Evolutionary conservation across 1,140 invertebrate genomes (phyloP), one percentile per base, ranked within the genome.

Genomic region (Pogonognathellus flavescens): DNA sequence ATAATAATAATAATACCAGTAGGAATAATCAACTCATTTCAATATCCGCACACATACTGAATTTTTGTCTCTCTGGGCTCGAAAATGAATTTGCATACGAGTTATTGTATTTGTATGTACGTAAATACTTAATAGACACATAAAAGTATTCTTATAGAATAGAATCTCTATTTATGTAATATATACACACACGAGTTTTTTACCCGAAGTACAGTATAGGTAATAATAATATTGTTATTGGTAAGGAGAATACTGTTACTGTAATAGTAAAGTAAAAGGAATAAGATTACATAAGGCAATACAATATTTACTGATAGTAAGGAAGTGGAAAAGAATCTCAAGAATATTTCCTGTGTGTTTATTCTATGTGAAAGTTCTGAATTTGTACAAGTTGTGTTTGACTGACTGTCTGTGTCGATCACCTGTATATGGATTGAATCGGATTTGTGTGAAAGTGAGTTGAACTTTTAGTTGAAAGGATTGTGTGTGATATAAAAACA

Each of bases 401-500:
- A 16, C 41, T 76, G 70, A 9, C 70, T 13, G 20, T 31, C 14
- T 41, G 70, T 76, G 70, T 50, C 25, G 14, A 18, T 76, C 31
- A 50, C 70, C 16, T 76, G 70, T 16, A 50, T 76, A 50, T 76
- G 41, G 62, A 66, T 66, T 66, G 10, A 13, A 31, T 66, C 22
- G 62, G 70, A 76, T 76, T 76, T 76, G 70, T 76, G 70, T 76
- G 70, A 76, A 76, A 76, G 70, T 76, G 70, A 76, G 70, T n/a
- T n/a, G n/a, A 76, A 76, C 62, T 66, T 62, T 41, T 76, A 49
- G 70, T 76, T 76, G 66, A 49, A 49, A 72, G 66, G 66, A 49
- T 31, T 22, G 59, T 70, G 22, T 13, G 5, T 22, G 25, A 57
- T 57, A 14, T n/a, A n/a, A 57, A 57, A 4, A 41, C 31, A 41